Evolutionary conservation across 2,113 vertebrate species (phyloP).

Genomic region (Penelope pileata): DNA sequence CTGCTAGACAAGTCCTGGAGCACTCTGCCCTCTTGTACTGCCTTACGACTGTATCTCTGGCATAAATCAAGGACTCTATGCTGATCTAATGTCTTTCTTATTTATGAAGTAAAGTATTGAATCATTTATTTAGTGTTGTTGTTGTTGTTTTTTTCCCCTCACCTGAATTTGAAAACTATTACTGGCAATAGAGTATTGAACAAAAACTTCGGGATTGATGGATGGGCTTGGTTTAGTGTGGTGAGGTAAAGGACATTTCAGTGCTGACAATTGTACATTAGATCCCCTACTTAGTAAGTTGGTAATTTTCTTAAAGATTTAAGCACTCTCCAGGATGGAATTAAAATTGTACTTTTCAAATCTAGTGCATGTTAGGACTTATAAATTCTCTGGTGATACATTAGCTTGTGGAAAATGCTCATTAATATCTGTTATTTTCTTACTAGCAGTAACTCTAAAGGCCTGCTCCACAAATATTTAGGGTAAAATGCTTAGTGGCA

Average conservation of each 20-base stretch:
- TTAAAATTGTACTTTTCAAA: constrained; percentile 28
- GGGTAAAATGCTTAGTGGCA: not conserved
- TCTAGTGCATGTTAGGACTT: constrained; percentile 3
- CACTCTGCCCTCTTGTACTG: not conserved
- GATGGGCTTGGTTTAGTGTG: not conserved
- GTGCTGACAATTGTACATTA: not conserved
- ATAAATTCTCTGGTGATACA: not conserved
- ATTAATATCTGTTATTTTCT: constrained; percentile 34
- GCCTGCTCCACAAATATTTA: not conserved
- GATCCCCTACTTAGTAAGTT: not conserved
- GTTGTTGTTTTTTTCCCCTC: not conserved
- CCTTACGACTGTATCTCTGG: not conserved
- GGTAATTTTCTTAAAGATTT: constrained; percentile 18
- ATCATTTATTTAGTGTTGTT: not conserved
- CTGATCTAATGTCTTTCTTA: not conserved
- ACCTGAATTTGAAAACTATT: constrained; percentile 7
- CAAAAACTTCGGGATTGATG: not conserved
- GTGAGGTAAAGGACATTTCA: not conserved
- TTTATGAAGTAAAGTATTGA: not conserved
- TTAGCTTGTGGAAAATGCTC: not conserved
- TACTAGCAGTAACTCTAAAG: not conserved
- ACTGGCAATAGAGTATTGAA: not conserved
- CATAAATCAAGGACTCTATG: not conserved
- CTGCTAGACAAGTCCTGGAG: not conserved
- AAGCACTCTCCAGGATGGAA: constrained; percentile 21